phyloP scores from a whole-genome alignment of 2,888 invertebrate genomes.

The Netelia virgata region DNA sequence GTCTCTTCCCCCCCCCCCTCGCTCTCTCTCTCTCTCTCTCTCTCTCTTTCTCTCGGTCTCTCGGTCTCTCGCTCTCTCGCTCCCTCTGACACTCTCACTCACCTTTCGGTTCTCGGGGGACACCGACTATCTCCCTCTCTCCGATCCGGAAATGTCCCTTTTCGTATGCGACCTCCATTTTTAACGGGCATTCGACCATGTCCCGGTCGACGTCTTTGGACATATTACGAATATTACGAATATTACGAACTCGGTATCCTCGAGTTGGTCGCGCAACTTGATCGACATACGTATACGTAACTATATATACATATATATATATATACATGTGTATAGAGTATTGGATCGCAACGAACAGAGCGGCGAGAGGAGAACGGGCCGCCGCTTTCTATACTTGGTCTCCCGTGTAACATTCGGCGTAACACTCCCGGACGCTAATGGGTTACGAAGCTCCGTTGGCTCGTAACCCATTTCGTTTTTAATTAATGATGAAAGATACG shows the following conservation, averaged over 20 bases:
- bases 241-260: neutral
- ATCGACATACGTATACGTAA: too few relatives aligned
- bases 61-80: slow-evolving; percentile 4
- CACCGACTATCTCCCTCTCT: slow-evolving; percentile 4
- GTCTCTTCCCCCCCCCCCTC: neutral
- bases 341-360: too few relatives aligned
- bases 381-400: too few relatives aligned
- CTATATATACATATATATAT: too few relatives aligned
- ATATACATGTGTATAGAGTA: too few relatives aligned
- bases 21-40: neutral
- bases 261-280: too few relatives aligned
- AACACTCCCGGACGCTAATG: too few relatives aligned
- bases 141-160: slow-evolving; percentile 21
- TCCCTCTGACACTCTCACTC: neutral
- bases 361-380: too few relatives aligned
- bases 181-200: slow-evolving; percentile 9
- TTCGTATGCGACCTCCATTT: slow-evolving; percentile 24
- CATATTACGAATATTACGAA: neutral
- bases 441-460: too few relatives aligned
- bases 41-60: slow-evolving; percentile 8
- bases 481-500: too few relatives aligned
- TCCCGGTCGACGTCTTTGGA: neutral
- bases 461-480: too few relatives aligned
- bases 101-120: slow-evolving; percentile 12
- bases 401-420: too few relatives aligned